Evolutionary conservation across 2,888 invertebrate species (phyloP).

Genomic region (Hydraecia micacea): DNA sequence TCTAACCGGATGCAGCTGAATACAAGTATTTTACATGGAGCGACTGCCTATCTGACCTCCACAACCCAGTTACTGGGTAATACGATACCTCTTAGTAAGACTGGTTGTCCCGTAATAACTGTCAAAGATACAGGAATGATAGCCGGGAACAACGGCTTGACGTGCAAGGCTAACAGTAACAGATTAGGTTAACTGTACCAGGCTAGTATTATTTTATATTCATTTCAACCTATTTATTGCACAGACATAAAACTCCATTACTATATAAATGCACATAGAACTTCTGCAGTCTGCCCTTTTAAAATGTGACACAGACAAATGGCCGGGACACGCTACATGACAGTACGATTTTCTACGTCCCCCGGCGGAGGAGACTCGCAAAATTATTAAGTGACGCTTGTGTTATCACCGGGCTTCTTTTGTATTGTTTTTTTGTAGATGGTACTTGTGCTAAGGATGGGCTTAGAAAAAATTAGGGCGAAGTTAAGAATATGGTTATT

Average conservation of each 20-base stretch:
- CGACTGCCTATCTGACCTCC: too few species aligned
- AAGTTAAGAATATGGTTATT: not conserved
- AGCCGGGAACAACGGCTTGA: too few species aligned
- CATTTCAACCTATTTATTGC: not conserved
- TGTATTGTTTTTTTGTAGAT: conserved; percentile 42
- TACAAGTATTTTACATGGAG: too few species aligned
- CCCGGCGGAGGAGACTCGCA: conserved; percentile 41
- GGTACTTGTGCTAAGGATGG: conserved; percentile 4
- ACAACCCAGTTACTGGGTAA: too few species aligned
- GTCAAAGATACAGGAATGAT: too few species aligned
- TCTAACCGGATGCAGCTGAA: too few species aligned
- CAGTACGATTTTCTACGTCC: conserved; percentile 62
- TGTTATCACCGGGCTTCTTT: conserved; percentile 43
- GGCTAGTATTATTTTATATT: not conserved
- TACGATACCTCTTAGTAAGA: too few species aligned
- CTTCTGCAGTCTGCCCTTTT: conserved; percentile 62
- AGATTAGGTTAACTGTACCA: too few species aligned
- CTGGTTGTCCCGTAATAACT: too few species aligned
- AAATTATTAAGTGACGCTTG: conserved; percentile 62
- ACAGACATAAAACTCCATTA: conserved; percentile 29
- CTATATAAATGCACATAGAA: conserved; percentile 34
- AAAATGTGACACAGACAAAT: conserved; percentile 68
- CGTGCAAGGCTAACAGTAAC: not conserved
- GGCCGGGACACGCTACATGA: conserved; percentile 61
- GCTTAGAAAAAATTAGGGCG: conserved; percentile 8